Base-by-base conservation (phyloP, 2,797 vertebrate species). In the Oreonectes daqikongensis region DNA sequence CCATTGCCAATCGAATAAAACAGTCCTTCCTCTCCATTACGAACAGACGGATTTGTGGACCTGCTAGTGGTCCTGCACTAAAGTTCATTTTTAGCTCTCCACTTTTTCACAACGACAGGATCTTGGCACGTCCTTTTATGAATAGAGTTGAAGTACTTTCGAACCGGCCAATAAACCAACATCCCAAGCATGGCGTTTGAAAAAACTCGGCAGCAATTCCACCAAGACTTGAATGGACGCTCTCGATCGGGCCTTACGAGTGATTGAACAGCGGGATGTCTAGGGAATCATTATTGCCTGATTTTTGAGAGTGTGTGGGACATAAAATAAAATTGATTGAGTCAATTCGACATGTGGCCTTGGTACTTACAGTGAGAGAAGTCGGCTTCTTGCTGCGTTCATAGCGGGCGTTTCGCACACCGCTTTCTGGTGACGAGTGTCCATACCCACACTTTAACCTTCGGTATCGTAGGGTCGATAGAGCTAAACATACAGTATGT, bases 81-180 rank as follows among this genome's bases (percentile, higher is more conserved):
- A 83, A 83, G 79, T 77, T 81, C 73, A 74, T 74, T 79, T 83
- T 77, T 73, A 83, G 72, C 79, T 77, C 76, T 77, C 79, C 59
- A 79, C 72, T 84, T 79, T 50, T 60, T 84, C 82, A 81, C n/a
- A 8, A 32, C 78, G 81, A 84, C 85, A 74, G 63, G 53, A 84
- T 79, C 79, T 63, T 75, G 85, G 75, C 75, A 74, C 40, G 59
- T 75, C 66, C 68, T 74, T 81, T 79, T 81, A 80, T 70, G 76
- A 72, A 84, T 69, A 66, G 77, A 83, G 71, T 69, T 81, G 69
- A 81, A 81, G 69, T 67, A 48, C 78, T 50, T 80, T 71, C 73
- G 70, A 81, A 73, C 68, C 50, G 12, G 61, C 66, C 77, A 72
- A 48, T 78, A 72, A 86, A 78, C 74, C 57, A 74, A 73, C 61